Conservation (phyloP, 2,797 vertebrate genomes). For the Parauchenoglanis ngamensis region DNA sequence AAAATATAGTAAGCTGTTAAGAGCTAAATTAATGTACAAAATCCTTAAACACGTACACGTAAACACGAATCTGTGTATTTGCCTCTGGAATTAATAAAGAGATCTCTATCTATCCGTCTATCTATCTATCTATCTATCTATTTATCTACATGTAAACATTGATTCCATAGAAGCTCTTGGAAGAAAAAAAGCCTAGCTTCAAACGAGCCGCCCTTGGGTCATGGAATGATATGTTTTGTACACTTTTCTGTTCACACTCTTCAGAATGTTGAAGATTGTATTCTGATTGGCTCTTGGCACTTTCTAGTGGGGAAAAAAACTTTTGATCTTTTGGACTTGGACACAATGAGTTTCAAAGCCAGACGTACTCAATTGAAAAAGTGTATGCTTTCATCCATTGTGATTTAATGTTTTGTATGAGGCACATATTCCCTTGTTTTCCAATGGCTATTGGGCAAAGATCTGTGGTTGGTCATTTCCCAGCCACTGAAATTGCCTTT, state of each 20-base stretch:
- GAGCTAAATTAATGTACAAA: neutral
- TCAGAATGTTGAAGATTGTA: neutral
- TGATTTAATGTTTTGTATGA: neutral
- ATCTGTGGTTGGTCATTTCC: neutral
- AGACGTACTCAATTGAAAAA: neutral
- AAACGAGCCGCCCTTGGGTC: no score
- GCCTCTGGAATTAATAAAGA: neutral
- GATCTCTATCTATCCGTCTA: neutral
- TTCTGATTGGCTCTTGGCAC: neutral
- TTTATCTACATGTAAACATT: neutral
- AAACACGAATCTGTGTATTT: neutral
- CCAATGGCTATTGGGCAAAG: neutral
- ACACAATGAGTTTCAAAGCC: neutral
- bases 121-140: neutral
- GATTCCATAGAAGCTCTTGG: neutral
- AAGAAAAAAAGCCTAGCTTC: neutral
- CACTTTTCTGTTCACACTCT: neutral
- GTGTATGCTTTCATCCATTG: neutral
- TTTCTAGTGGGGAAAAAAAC: neutral
- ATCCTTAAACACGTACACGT: neutral
- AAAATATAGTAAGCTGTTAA: neutral
- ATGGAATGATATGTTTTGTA: neutral
- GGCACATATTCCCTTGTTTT: neutral
- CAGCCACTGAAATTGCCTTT: neutral
- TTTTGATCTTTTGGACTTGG: neutral